Evolutionary conservation across 1,140 invertebrate genomes (phyloP), one percentile per base, ranked within the genome.

Genomic region (Drosophila pachea): DNA sequence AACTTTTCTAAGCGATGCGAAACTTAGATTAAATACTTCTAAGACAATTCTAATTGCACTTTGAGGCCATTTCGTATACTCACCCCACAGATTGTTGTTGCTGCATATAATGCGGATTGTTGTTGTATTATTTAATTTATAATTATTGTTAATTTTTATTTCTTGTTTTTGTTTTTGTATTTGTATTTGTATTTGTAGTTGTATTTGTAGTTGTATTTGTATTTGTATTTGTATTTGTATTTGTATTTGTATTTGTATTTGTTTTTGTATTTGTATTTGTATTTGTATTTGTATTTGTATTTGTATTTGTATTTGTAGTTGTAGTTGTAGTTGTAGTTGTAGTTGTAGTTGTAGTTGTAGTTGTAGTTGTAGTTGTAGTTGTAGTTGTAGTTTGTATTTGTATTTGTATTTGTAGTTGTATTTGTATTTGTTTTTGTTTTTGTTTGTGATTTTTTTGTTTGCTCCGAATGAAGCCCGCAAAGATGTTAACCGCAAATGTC

Each of bases 401-500:
- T 14, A 12, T 43, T 43, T 43, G 0, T 16, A 38, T 48, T 48
- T 59, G 32, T 47, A 42, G 7, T 33, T 45, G 12, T 47, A n/a
- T 3, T 55, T 47, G 16, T 47, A 53, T 12, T 22, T 50, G 9
- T 43, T 50, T 53, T 55, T 56, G 6, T 61, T 5, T 54, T 42
- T 42, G 32, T 68, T 49, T 45, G 33, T n/a, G n/a, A 50, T 47
- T 31, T 33, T 31, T 40, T 6, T 45, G 53, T 71, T 67, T 64
- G 53, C 59, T 68, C 48, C 59, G 58, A 60, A 65, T 69, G 64
- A 78, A 75, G 72, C 76, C 79, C 76, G 76, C 61, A 78, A 83
- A 75, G 65, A 76, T 79, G 70, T 67, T 48, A 83, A 84, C 78
- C 78, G 79, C 78, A 83, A 79, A 68, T 63, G 32, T 36, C 64